Percentiles rank a stretch among this genome's conserved stretches.
Conservation (phyloP, 2,888 invertebrate genomes). For the Ormia ochracea region DNA sequence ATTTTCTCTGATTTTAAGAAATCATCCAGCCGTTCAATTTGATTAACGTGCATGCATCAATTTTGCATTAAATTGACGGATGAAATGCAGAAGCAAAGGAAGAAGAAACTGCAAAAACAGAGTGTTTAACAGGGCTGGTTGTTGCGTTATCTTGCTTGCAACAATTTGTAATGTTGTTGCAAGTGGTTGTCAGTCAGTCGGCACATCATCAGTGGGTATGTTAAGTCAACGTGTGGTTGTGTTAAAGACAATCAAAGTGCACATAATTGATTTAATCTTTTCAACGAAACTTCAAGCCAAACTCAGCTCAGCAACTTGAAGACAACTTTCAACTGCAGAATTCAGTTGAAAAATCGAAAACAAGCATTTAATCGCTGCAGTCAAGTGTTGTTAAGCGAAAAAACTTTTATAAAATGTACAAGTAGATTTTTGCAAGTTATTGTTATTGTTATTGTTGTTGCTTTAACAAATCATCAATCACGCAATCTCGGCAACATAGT, state of each 20-base stretch:
- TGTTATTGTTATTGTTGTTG: constrained; percentile 6
- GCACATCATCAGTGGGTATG: background rate
- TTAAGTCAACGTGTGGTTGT: constrained; percentile 10
- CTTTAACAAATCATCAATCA: constrained; percentile 56
- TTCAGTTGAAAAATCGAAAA: constrained; percentile 2
- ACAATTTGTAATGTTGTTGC: constrained; percentile 42
- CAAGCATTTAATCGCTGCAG: constrained; percentile 11
- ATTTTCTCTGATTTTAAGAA: too few relatives aligned
- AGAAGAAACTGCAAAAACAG: constrained; percentile 4
- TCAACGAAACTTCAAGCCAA: constrained; percentile 47
- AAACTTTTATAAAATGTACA: background rate
- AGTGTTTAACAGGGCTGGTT: too few relatives aligned
- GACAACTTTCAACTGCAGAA: constrained; percentile 16
- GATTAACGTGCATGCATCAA: constrained; percentile 30
- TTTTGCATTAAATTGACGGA: constrained; percentile 29
- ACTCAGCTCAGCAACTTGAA: constrained; percentile 32
- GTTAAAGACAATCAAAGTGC: constrained; percentile 47
- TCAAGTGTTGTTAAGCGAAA: constrained; percentile 19
- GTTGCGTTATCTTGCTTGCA: constrained; percentile 43
- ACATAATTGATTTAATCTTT: constrained; percentile 57
- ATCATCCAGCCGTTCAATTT: constrained; percentile 14
- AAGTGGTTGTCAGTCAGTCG: background rate
- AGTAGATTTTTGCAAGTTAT: background rate
- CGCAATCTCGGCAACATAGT: constrained; percentile 17
- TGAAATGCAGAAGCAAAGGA: constrained; percentile 20